These are phyloP conservation scores for Aphelocoma californica DNA, from an alignment of 2,797 vertebrate genomes.

Conservation along the genomic window DNA sequence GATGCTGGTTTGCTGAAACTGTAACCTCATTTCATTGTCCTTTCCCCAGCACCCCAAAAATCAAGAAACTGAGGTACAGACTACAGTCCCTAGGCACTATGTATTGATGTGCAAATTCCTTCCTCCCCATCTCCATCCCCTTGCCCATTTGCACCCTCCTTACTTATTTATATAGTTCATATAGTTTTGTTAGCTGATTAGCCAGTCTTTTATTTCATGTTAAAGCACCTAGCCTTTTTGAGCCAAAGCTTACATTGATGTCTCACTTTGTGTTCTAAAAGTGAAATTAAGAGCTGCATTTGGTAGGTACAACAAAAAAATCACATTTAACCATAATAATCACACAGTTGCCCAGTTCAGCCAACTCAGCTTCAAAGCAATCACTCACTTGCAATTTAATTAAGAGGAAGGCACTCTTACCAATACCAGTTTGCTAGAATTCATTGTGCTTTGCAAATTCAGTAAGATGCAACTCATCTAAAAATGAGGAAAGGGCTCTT, in stretches of 20 bases:
- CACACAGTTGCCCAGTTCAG: not conserved
- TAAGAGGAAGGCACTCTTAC: conserved; percentile 33
- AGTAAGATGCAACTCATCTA: not conserved
- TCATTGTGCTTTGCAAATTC: conserved; percentile 34
- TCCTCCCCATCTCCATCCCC: conserved; percentile 69
- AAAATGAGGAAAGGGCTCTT: conserved; percentile 43
- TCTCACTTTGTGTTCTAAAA: conserved; percentile 40
- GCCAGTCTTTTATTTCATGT: not conserved
- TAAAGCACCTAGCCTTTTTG: conserved; percentile 1
- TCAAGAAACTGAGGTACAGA: not conserved
- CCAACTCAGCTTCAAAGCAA: conserved; percentile 28
- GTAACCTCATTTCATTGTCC: not conserved
- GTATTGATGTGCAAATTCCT: conserved; percentile 32
- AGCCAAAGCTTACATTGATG: not conserved
- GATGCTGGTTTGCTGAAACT: conserved; percentile 12
- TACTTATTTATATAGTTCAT: not conserved
- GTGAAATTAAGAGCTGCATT: not conserved
- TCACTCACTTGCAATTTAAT: conserved; percentile 33
- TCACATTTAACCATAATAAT: not conserved
- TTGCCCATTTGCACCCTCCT: conserved; percentile 58
- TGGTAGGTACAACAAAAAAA: not conserved
- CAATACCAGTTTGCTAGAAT: conserved; percentile 37
- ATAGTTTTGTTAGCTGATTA: conserved; percentile 4
- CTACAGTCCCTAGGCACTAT: not conserved
- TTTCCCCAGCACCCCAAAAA: not conserved